These are phyloP conservation scores for Pantherophis alleghaniensis DNA, from an alignment of 2,797 vertebrate genomes.

Conservation along the genomic window DNA sequence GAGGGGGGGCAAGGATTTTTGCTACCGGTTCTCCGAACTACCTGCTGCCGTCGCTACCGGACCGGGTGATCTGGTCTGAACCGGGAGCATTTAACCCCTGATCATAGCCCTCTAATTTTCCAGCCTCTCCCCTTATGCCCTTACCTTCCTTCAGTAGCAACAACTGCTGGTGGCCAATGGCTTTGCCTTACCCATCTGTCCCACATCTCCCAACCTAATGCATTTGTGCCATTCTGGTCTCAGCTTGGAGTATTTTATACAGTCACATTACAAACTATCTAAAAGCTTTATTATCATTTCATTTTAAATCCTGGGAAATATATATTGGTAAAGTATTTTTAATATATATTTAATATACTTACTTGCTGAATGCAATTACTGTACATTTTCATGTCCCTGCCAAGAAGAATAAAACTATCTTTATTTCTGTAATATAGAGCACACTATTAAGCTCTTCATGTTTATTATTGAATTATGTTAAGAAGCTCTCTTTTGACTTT, in stretches of 20 bases:
- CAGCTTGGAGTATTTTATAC: not conserved
- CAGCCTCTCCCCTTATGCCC: not conserved
- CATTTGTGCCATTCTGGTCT: not conserved
- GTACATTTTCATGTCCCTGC: not conserved
- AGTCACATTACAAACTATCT: not conserved
- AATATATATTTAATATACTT: not conserved
- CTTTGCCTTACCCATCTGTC: not conserved
- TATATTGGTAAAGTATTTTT: not conserved
- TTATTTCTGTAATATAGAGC: not conserved
- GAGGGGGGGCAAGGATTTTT: too few relatives aligned
- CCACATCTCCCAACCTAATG: not conserved
- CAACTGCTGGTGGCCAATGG: not conserved
- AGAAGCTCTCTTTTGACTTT: not conserved
- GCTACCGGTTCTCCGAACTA: too few relatives aligned
- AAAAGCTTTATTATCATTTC: not conserved
- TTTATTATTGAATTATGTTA: not conserved
- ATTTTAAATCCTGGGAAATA: not conserved
- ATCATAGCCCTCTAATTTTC: not conserved
- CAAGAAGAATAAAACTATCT: not conserved
- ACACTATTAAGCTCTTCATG: not conserved
- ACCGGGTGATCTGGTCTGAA: too few relatives aligned
- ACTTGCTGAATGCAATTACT: not conserved
- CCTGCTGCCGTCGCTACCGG: too few relatives aligned
- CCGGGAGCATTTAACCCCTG: too few relatives aligned
- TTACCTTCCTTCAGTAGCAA: not conserved